phyloP scores from a whole-genome alignment of 2,888 invertebrate species.

The Willowsia nigromaculata region DNA sequence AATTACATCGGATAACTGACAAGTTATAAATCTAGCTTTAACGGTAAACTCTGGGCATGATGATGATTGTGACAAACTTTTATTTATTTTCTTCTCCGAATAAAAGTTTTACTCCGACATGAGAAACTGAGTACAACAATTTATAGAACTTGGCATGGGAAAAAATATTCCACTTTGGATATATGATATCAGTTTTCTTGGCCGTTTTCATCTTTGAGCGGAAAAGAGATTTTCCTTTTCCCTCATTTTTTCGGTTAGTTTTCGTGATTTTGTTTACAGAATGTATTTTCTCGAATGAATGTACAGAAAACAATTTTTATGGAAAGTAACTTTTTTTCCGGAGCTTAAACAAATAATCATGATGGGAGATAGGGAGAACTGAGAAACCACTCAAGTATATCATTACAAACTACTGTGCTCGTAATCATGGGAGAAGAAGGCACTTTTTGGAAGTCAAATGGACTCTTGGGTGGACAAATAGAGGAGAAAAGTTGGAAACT shows the following conservation, averaged over 20 bases:
- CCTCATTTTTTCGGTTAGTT: neutral
- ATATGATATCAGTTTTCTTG: no score
- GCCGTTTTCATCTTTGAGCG: no score
- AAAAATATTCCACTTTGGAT: no score
- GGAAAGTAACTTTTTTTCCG: neutral
- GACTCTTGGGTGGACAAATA: neutral
- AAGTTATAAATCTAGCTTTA: no score
- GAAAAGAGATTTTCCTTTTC: no score
- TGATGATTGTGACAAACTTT: no score
- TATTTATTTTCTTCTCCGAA: no score
- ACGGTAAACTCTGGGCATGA: no score
- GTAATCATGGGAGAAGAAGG: neutral
- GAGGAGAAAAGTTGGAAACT: neutral
- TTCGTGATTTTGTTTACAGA: constrained; percentile 31
- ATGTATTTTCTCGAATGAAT: neutral
- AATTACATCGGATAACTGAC: no score
- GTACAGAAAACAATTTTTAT: neutral
- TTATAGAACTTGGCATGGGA: no score
- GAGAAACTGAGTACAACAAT: no score
- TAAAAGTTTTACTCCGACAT: no score
- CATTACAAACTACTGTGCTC: neutral
- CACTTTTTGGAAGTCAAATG: neutral
- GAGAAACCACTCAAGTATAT: constrained; percentile 4
- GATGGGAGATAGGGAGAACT: neutral
- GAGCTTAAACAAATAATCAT: neutral